Base-by-base conservation (phyloP, 2,113 vertebrate genomes). In the Gymnorhina tibicen region DNA sequence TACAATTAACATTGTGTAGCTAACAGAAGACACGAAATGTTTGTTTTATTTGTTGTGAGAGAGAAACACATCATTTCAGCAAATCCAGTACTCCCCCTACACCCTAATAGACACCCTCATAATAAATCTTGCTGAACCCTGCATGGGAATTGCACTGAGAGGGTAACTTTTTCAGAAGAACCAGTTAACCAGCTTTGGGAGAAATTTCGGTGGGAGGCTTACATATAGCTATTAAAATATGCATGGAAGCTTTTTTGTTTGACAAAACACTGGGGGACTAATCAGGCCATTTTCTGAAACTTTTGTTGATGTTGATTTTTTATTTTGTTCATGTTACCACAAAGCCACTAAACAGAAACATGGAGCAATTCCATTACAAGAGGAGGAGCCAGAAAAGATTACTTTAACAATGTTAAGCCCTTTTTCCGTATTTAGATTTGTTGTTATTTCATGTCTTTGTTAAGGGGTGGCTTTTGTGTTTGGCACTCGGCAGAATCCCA, bases 41-140 rank as follows among this genome's bases (percentile, higher is more conserved):
- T 97, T 97, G 83, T 92, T 97, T 96, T 95, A 87, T 92, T 88
- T 97, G 96, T 96, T 97, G 90, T 79, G 95, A 97, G 76, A 97
- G 91, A 92, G 87, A 97, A 97, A 95, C 91, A 94, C 72, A 85
- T 70, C 68, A 66, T 91, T 95, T 94, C 70, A 92, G 94, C 91
- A 93, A 89, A 93, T 82, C 53, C 53, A 95, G 69, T 92, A 84
- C 66, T 92, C 68, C 62, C 66, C 55, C 53, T 86, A 63, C 11
- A 93, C 69, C 75, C 66, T 49, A 85, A 13, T 30, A 92, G 50
- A 93, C 56, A 90, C 74, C 91, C 85, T 95, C 55, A 55, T 91
- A 87, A 95, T 91, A 89, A 89, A 85, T 82, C 85, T 77, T 95
- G 84, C 91, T 88, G 80, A 76, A 87, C 67, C 30, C 30, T 79